Evolutionary conservation across 2,113 vertebrate species (phyloP).

Genomic region (Rhinopomastus cyanomelas): DNA sequence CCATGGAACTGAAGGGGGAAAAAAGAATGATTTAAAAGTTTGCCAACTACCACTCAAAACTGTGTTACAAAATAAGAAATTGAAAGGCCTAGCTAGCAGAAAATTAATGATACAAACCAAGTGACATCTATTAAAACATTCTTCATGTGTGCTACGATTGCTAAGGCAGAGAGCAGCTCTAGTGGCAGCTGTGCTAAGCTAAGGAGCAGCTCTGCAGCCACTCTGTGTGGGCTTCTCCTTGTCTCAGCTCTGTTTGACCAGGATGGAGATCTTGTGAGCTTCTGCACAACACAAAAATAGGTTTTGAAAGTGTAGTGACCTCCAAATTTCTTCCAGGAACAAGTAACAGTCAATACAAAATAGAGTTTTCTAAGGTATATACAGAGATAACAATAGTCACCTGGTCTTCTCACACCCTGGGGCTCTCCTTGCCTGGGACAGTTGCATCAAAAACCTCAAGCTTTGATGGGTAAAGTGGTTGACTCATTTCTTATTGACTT

Average conservation of each 20-base stretch:
- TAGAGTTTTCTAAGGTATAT: background rate
- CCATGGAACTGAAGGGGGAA: background rate
- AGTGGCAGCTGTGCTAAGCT: background rate
- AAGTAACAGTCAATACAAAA: background rate
- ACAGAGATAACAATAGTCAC: background rate
- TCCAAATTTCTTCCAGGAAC: background rate
- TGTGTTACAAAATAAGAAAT: background rate
- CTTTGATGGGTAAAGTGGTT: background rate
- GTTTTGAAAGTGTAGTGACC: background rate
- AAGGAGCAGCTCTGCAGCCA: background rate
- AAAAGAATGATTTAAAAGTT: background rate
- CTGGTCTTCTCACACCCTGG: background rate
- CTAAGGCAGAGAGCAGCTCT: background rate
- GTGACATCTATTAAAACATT: background rate
- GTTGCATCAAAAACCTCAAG: background rate
- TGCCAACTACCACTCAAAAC: background rate
- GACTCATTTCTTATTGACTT: background rate
- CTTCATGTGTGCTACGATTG: background rate
- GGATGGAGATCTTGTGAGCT: background rate
- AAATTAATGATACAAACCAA: background rate
- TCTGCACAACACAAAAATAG: background rate
- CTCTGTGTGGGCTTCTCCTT: background rate
- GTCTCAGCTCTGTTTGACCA: rapidly evolving
- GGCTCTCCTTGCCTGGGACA: background rate
- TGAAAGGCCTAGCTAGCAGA: background rate